Evolutionary conservation across 2,113 vertebrate species (phyloP).

Genomic region (Trichomycterus rosablanca): DNA sequence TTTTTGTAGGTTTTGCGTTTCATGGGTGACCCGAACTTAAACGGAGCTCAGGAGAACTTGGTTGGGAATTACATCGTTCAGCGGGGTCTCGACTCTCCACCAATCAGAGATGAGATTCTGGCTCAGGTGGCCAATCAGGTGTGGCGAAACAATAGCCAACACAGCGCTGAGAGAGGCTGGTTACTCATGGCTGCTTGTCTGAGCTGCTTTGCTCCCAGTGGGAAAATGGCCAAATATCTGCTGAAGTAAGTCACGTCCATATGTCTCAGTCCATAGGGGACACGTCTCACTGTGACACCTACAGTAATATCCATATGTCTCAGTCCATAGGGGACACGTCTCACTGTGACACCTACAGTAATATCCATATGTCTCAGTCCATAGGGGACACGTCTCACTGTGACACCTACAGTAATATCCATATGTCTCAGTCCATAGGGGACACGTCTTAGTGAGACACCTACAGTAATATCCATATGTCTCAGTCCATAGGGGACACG

Average conservation of each 20-base stretch:
- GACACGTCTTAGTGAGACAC: too few relatives aligned
- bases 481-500: too few relatives aligned
- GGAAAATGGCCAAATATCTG: slow-evolving; percentile 80
- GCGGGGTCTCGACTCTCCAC: slow-evolving; percentile 73
- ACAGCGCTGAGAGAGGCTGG: slow-evolving; percentile 91
- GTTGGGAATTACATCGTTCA: slow-evolving; percentile 95
- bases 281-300: neutral
- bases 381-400: too few relatives aligned
- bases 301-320: neutral
- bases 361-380: too few relatives aligned
- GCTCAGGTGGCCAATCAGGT: slow-evolving; percentile 90
- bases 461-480: too few relatives aligned
- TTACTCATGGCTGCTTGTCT: slow-evolving; percentile 85
- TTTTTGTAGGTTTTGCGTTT: slow-evolving; percentile 81
- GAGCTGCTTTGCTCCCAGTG: slow-evolving; percentile 80
- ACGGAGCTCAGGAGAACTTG: slow-evolving; percentile 79
- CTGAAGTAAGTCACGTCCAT: slow-evolving; percentile 79
- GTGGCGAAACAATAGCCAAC: slow-evolving; percentile 82
- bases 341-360: neutral
- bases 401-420: too few relatives aligned
- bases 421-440: too few relatives aligned
- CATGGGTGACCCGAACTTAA: slow-evolving; percentile 90
- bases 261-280: neutral
- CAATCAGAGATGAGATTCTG: slow-evolving; percentile 88
- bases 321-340: neutral